Evolutionary conservation across 2,888 invertebrate genomes (phyloP), one percentile per base, ranked within the genome.

Genomic region (Drosophila paranaensis): DNA sequence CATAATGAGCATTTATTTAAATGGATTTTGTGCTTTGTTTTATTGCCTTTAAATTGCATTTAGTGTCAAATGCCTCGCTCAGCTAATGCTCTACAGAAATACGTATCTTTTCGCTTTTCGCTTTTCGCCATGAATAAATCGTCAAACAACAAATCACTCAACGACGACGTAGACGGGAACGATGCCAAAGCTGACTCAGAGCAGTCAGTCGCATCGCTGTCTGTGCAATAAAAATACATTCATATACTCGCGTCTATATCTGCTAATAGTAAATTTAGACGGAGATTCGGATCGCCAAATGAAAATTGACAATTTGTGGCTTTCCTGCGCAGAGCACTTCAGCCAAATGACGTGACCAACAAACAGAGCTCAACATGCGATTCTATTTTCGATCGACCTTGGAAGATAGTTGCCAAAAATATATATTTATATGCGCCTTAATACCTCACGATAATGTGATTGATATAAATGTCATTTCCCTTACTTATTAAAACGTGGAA

Each of bases 1-100:
- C 89, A 84, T 84, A 89, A 84, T 84, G 84, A 84, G 89, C 72
- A 65, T 72, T 89, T 81, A 84, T 84, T 84, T 81, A 89, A 84
- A 84, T 84, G 80, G 62, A 67, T 67, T 78, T 77, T 75, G 60
- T 68, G 84, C 74, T 77, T 87, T 89, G 81, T 89, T 87, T 84
- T 84, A 84, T 84, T 84, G 89, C 79, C 74, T 84, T 89, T 77
- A 87, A 89, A 84, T 84, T 84, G 89, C 84, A 84, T 81, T 84
- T 89, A 84, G 84, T 89, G 84, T 89, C 84, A 84, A 89, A 84
- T 79, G 87, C 83, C 77, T 73, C 76, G 74, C 86, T 55, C 79
- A 58, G 72, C 77, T 85, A 88, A 80, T 68, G 64, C 73, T 42
- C 73, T 42, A 9, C 55, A 68, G 57, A 65, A 58, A 60, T 56